A percentile compares a stretch with the other conserved stretches of the same genome.
Conservation (phyloP, 2,113 vertebrate species). For the Aldabrachelys gigantea region DNA sequence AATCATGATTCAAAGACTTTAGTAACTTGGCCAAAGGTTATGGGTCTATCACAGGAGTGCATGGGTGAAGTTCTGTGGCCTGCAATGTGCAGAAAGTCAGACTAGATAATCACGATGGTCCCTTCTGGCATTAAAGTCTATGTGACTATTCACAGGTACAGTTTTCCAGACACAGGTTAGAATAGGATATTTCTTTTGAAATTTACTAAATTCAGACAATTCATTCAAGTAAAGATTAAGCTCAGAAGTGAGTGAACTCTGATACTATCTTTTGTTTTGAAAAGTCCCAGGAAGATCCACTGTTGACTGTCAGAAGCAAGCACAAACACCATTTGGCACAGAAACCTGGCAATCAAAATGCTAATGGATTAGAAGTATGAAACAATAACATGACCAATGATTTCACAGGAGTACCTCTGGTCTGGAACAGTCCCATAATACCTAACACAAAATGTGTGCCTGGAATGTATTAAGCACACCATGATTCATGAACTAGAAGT, state of each 20-base stretch:
- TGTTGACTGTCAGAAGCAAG: neutral
- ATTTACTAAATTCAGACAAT: neutral
- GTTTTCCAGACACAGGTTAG: neutral
- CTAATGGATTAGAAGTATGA: neutral
- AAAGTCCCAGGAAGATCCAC: neutral
- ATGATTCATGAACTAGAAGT: neutral
- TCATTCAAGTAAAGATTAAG: neutral
- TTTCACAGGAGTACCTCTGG: neutral
- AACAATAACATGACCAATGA: neutral
- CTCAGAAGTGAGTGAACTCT: neutral
- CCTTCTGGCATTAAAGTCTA: neutral
- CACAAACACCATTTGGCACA: neutral
- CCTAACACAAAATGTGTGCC: neutral
- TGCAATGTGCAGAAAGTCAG: neutral
- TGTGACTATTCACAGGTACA: neutral
- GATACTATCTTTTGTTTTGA: neutral
- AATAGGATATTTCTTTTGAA: slow-evolving; percentile 32
- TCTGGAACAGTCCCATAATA: neutral
- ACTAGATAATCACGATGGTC: neutral
- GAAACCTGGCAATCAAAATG: neutral
- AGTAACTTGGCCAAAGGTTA: no score
- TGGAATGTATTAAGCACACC: neutral
- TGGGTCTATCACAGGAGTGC: no score
- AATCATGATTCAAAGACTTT: no score
- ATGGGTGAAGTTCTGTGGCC: no score